Base-by-base conservation (phyloP, 2,113 vertebrate genomes). In the Phrynosoma blainvillii region DNA sequence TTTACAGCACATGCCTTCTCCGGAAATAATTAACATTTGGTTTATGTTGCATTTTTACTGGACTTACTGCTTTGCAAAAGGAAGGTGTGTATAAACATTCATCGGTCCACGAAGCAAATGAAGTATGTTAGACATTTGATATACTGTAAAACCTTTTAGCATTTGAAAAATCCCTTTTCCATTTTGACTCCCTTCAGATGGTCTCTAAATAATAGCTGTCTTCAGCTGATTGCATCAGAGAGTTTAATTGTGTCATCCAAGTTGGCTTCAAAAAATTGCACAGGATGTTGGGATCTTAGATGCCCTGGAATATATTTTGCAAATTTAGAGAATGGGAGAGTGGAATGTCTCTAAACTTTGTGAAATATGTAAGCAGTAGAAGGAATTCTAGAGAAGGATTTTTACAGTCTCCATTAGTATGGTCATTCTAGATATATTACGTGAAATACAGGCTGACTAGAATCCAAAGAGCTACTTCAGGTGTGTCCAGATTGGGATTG, bases 21-120 rank as follows among this genome's bases (percentile, higher is more conserved):
- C 0, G 47, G 90, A 91, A 93, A 93, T 90, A 77, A 42, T 87
- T 88, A 87, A 70, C 32, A 32, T 89, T 78, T 90, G 84, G 88
- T 92, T 92, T 93, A 93, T 91, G 79, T 87, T 68, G n/a, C 5
- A 52, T 83, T 32, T 84, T 93, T 32, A 32, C 84, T 93, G 86
- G 88, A 94, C 93, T 90, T 92, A 94, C 84, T 91, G 77, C 77
- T 94, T 91, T 91, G 89, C 89, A 88, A 92, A 82, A 84, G 84
- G 79, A 93, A 89, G 95, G 85, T 89, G 94, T 76, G 89, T 93
- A 93, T 92, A 93, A 95, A 92, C 92, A 87, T 91, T 88, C 92
- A 94, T 71, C n/a, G 82, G 84, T 92, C 30, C 13, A 82, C 83
- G 73, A 85, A 90, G 82, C 88, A 90, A 89, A 79, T 94, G 90